A percentile compares a stretch with the other conserved stretches of the same genome.
phyloP scores from a whole-genome alignment of 2,888 invertebrate genomes.

The Ganaspis brasiliensis region DNA sequence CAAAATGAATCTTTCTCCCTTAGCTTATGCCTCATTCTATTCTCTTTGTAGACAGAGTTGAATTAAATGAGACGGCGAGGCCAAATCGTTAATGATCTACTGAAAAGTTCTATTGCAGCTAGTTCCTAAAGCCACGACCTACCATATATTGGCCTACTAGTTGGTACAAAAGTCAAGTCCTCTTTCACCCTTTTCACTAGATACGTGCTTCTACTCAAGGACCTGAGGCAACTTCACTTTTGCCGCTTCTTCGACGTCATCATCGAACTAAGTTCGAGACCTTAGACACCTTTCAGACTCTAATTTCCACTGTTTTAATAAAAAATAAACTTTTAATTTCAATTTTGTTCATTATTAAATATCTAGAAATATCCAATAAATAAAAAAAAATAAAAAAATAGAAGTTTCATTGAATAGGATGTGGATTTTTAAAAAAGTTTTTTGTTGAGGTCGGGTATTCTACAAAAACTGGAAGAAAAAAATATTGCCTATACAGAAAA shows the following conservation, averaged over 20 bases:
- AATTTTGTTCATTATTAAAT: not conserved
- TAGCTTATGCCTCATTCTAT: not conserved
- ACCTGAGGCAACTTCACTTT: conserved; percentile 39
- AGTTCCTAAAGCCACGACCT: conserved; percentile 47
- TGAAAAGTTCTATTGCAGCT: conserved; percentile 23
- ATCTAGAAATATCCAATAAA: no score
- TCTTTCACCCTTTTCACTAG: conserved; percentile 53
- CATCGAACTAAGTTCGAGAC: conserved; percentile 7
- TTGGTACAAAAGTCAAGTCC: conserved; percentile 49
- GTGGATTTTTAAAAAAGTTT: no score
- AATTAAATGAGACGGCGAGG: conserved; percentile 18
- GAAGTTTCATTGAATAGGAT: no score
- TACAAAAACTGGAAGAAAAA: no score
- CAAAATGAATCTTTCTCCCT: not conserved
- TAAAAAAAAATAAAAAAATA: no score
- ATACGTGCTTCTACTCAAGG: conserved; percentile 45
- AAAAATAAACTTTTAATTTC: not conserved
- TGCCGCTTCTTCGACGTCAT: not conserved
- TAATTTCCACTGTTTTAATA: conserved; percentile 14
- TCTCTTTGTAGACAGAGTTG: conserved; percentile 15
- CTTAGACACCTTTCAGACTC: conserved; percentile 7
- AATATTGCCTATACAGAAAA: no score
- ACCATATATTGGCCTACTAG: conserved; percentile 53
- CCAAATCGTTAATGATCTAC: conserved; percentile 51
- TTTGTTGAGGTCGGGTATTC: no score